Evolutionary conservation across 2,888 invertebrate genomes (phyloP).

Genomic region (Nemapogon koenigi): DNA sequence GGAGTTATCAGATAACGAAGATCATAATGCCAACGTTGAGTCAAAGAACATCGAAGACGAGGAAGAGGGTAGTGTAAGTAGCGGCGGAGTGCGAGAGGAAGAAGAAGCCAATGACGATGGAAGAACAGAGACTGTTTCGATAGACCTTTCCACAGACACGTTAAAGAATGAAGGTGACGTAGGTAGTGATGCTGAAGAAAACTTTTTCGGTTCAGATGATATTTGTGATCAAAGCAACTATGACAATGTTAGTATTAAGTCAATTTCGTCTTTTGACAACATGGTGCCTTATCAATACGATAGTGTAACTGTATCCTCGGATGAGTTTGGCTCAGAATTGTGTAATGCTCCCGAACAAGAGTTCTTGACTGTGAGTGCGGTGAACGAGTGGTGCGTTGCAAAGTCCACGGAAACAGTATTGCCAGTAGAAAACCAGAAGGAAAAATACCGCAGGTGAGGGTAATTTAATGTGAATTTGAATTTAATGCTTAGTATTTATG

Average conservation of each 20-base stretch:
- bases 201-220: conserved; percentile 37
- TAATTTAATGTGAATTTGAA: too few relatives aligned
- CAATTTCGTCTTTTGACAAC: conserved; percentile 49
- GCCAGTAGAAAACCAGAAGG: conserved; percentile 55
- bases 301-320: conserved; percentile 57
- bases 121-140: conserved; percentile 44
- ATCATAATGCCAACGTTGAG: conserved; percentile 21
- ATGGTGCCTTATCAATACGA: conserved; percentile 59
- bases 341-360: conserved; percentile 55
- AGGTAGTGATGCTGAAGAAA: conserved; percentile 43
- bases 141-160: conserved; percentile 54
- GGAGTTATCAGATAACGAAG: conserved; percentile 49
- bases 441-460: conserved; percentile 62
- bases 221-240: conserved; percentile 48
- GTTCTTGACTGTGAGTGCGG: conserved; percentile 57
- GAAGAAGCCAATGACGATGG: conserved; percentile 36
- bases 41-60: conserved; percentile 16
- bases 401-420: conserved; percentile 47
- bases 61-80: conserved; percentile 24
- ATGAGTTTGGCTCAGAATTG: conserved; percentile 58
- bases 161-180: conserved; percentile 42
- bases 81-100: conserved; percentile 24
- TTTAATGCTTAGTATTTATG: too few relatives aligned
- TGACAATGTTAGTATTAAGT: conserved; percentile 60
- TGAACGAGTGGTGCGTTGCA: conserved; percentile 58